Conservation (phyloP, 2,113 vertebrate genomes). For the Dromiciops gliroides region DNA sequence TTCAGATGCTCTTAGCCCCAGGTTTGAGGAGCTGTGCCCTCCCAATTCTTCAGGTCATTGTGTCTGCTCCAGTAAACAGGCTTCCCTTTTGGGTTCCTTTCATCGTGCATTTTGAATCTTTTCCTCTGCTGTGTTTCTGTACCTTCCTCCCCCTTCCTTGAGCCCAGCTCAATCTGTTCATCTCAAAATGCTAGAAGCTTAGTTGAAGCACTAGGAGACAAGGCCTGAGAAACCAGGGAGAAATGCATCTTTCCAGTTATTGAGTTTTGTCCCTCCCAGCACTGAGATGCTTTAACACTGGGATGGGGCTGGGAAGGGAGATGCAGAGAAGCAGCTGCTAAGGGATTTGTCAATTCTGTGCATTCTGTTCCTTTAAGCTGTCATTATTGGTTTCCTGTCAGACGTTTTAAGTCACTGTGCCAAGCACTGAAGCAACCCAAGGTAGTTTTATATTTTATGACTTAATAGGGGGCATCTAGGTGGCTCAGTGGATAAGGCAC, state of each 20-base stretch:
- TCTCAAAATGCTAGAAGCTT: slow-evolving; percentile 1
- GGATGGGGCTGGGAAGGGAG: neutral
- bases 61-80: neutral
- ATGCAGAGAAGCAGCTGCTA: slow-evolving; percentile 1
- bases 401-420: neutral
- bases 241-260: neutral
- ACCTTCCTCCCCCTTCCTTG: neutral
- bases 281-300: neutral
- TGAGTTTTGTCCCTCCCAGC: neutral
- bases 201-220: slow-evolving; percentile 30
- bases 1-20: neutral
- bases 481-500: no score
- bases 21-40: neutral
- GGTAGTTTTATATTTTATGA: neutral
- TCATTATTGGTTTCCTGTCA: slow-evolving; percentile 5
- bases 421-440: neutral
- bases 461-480: no score
- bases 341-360: slow-evolving; percentile 34
- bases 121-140: neutral
- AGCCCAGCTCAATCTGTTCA: slow-evolving; percentile 39
- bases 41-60: neutral
- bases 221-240: neutral
- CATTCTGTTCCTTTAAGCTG: neutral
- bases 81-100: neutral
- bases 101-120: slow-evolving; percentile 24